Conservation (phyloP, 1,140 invertebrate genomes). For the Neelides sp. region DNA sequence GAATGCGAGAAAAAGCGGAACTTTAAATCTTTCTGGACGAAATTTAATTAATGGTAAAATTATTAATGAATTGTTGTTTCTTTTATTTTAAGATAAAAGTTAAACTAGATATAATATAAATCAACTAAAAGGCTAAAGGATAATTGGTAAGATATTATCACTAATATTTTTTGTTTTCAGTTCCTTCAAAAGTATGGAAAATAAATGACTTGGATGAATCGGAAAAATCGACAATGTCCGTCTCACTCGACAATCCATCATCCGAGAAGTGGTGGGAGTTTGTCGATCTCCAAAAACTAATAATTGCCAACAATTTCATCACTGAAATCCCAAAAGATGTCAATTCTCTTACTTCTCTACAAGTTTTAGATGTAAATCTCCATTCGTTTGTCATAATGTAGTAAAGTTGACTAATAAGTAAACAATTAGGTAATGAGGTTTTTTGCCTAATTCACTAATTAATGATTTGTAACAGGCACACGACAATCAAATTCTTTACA, state of each 20-base stretch:
- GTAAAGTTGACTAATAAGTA: neutral
- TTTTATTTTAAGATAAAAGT: constrained; percentile 4
- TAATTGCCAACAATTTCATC: constrained; percentile 42
- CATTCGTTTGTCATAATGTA: neutral
- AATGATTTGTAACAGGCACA: constrained; percentile 19
- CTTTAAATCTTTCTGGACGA: constrained; percentile 22
- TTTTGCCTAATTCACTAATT: neutral
- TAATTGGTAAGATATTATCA: neutral
- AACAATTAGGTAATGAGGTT: neutral
- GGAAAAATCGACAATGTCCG: constrained; percentile 37
- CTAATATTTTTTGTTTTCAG: constrained; percentile 30
- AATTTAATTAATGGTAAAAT: constrained; percentile 21
- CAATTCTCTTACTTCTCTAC: constrained; percentile 36
- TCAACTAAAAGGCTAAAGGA: neutral
- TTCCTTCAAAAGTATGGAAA: constrained; percentile 42
- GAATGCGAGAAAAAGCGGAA: constrained; percentile 26
- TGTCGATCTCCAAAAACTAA: constrained; percentile 41
- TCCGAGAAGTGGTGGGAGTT: constrained; percentile 46
- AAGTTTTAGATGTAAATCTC: constrained; percentile 40
- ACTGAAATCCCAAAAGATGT: constrained; percentile 38
- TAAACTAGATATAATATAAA: neutral
- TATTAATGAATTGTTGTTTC: neutral
- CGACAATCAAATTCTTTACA: constrained; percentile 25
- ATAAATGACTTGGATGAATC: constrained; percentile 40
- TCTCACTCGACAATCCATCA: constrained; percentile 38